Percentiles rank a stretch among this genome's conserved stretches.
phyloP scores from a whole-genome alignment of 2,113 vertebrate genomes.

The Malaclemys terrapin region DNA sequence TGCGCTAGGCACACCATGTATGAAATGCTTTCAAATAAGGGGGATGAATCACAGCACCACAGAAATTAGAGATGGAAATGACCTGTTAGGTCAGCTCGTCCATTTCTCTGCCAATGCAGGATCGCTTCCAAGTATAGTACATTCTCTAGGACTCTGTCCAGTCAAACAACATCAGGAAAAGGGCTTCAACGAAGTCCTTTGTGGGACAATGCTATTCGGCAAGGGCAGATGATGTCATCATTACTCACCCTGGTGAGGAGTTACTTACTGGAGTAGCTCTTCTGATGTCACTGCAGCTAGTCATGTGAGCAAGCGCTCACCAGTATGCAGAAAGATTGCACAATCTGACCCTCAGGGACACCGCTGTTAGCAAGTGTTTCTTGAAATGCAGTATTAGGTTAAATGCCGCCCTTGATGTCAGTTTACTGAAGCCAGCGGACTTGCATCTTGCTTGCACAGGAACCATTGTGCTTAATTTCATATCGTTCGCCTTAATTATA shows the following conservation, averaged over 20 bases:
- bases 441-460: not conserved
- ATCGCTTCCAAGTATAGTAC: slow-evolving; percentile 26
- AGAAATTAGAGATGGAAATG: slow-evolving; percentile 71
- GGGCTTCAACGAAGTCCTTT: not conserved
- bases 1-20: not conserved
- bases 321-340: not conserved
- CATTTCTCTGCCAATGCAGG: slow-evolving; percentile 47
- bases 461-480: not conserved
- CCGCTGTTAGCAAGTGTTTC: not conserved
- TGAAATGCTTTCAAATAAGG: slow-evolving; percentile 59
- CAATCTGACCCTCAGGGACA: not conserved
- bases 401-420: not conserved
- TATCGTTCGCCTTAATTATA: not conserved
- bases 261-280: not conserved
- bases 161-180: slow-evolving; percentile 24
- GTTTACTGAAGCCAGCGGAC: not conserved
- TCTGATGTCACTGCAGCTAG: not conserved
- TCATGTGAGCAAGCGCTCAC: not conserved
- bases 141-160: slow-evolving; percentile 44
- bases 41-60: slow-evolving; percentile 53
- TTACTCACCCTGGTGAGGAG: not conserved
- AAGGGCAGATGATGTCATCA: not conserved
- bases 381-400: not conserved
- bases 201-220: rapidly evolving
- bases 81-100: slow-evolving; percentile 60